Evolutionary conservation across 2,797 vertebrate genomes (phyloP), one percentile per base, ranked within the genome.

Genomic region (Otolemur crassicaudatus): DNA sequence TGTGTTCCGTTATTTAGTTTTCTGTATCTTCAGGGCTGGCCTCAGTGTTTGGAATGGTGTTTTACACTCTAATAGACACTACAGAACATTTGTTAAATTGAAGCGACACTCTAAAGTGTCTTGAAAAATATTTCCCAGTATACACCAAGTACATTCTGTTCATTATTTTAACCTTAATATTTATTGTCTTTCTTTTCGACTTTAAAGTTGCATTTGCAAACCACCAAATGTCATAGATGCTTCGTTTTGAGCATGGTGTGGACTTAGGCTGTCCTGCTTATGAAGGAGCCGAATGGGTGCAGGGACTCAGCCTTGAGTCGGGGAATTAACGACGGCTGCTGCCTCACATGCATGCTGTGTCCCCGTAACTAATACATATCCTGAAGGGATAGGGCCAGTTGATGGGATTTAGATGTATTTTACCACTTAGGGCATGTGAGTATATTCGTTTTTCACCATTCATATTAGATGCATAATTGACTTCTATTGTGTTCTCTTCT

Each of bases 61-160:
- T 76, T 85, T 61, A 22, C 20, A 31, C 23, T 46, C 10, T 46
- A 43, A 67, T 31, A 85, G 40, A 46, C 37, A 27, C 87, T 31
- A 34, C 88, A 84, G 53, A 61, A 85, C 13, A 20, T 67, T 95
- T 75, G 14, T 67, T 60, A 67, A 80, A 75, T 25, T 77, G 31
- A 93, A 96, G 25, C 40, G 75, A 58, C 56, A 69, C n/a, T 17
- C 72, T 89, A 40, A 92, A 72, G 34, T 63, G 61, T 43, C 61
- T 73, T 65, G 46, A 23, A 37, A 90, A 76, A 56, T 49, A 17
- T 91, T 86, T 84, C 34, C 37, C 65, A 7, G 14, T 43, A 43
- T 11, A 29, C 6, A 61, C 58, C 20, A 75, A 86, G 63, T 46
- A 25, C 20, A 40, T 91, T 70, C 27, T 60, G 77, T 84, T 79